Evolutionary conservation across 2,888 invertebrate species (phyloP).

Genomic region (Homarus gammarus): DNA sequence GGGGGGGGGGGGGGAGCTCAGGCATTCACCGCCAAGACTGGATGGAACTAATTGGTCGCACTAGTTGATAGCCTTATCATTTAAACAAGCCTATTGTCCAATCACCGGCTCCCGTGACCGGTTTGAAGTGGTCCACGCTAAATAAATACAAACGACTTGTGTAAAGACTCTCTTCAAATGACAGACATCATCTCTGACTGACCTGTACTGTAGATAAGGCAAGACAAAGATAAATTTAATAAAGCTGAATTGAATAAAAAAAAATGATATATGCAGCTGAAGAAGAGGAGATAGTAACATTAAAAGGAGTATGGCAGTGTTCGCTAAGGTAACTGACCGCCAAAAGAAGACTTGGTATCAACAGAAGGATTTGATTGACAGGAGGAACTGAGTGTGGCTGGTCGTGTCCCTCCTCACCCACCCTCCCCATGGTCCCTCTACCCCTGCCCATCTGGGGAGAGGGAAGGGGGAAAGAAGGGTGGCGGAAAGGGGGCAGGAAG

Average conservation of each 20-base stretch:
- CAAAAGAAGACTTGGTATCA: background rate
- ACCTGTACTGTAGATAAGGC: too few species aligned
- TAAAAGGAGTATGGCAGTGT: too few species aligned
- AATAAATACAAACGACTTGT: too few species aligned
- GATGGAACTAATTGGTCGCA: slow-evolving; percentile 31
- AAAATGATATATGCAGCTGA: too few species aligned
- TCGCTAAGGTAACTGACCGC: background rate
- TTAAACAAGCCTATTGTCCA: slow-evolving; percentile 38
- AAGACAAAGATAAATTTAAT: too few species aligned
- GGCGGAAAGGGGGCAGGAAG: background rate
- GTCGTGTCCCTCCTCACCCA: background rate
- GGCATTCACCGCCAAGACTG: background rate
- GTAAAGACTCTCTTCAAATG: too few species aligned
- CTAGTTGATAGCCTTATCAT: slow-evolving; percentile 45
- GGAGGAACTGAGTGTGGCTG: background rate
- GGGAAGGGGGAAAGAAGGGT: background rate
- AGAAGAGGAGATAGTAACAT: too few species aligned
- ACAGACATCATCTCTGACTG: too few species aligned
- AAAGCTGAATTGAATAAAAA: too few species aligned
- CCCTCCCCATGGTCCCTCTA: slow-evolving; percentile 7
- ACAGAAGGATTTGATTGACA: background rate
- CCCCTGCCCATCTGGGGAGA: slow-evolving; percentile 3
- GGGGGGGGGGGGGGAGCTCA: background rate
- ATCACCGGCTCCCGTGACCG: slow-evolving; percentile 13
- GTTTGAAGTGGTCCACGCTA: slow-evolving; percentile 7